Evolutionary conservation across 2,888 invertebrate species (phyloP).

Genomic region (Apocheima hispidaria): DNA sequence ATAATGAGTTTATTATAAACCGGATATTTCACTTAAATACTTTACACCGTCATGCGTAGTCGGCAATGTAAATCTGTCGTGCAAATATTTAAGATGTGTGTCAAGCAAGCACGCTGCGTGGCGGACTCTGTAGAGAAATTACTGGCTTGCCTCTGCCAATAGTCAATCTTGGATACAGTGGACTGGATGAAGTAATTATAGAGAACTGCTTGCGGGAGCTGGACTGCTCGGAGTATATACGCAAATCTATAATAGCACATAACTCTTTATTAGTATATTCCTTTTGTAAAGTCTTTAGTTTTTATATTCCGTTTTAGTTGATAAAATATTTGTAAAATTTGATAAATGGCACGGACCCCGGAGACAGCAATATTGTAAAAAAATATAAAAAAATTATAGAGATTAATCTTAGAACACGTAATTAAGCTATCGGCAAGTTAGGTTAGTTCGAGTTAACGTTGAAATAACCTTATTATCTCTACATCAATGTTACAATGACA

Average conservation of each 20-base stretch:
- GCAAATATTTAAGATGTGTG: slow-evolving; percentile 41
- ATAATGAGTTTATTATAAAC: slow-evolving; percentile 25
- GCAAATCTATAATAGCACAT: no score
- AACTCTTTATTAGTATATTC: no score
- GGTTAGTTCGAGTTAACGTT: background rate
- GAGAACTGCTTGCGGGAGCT: no score
- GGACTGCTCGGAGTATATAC: no score
- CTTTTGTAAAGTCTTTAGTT: no score
- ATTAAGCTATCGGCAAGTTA: background rate
- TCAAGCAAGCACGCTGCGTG: slow-evolving; percentile 47
- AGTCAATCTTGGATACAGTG: slow-evolving; percentile 26
- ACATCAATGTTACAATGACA: background rate
- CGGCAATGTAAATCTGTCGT: slow-evolving; percentile 31
- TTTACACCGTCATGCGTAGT: slow-evolving; percentile 34
- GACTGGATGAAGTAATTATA: slow-evolving; percentile 3
- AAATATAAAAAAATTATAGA: slow-evolving; percentile 5
- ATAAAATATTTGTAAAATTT: no score
- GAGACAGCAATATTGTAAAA: no score
- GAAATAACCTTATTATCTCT: background rate
- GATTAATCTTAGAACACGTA: background rate
- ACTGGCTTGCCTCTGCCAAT: slow-evolving; percentile 24
- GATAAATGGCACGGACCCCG: no score
- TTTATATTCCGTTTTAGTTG: no score
- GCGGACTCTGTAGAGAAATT: slow-evolving; percentile 51
- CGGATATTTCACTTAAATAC: slow-evolving; percentile 39